phyloP scores from a whole-genome alignment of 1,140 invertebrate species.

The Leucophenga varia region DNA sequence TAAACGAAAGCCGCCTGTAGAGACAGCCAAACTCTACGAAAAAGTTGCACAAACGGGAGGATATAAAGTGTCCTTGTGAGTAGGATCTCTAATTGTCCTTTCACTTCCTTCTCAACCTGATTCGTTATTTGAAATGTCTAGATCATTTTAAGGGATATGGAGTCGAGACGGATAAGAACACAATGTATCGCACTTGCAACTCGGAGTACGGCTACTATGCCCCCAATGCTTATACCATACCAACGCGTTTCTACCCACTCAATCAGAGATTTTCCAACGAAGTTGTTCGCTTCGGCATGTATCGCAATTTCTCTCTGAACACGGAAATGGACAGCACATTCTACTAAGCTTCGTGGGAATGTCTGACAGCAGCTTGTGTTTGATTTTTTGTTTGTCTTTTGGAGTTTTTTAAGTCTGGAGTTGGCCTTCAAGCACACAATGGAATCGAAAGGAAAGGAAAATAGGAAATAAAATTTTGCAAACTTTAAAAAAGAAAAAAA shows the following conservation, averaged over 20 bases:
- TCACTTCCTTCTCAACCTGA: too few species aligned
- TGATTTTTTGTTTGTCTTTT: too few species aligned
- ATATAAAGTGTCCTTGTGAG: constrained; percentile 49
- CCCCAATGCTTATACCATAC: constrained; percentile 62
- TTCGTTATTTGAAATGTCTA: constrained; percentile 31
- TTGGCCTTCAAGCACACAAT: too few species aligned
- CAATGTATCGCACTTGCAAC: constrained; percentile 65
- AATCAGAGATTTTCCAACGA: constrained; percentile 61
- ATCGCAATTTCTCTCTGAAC: constrained; percentile 67
- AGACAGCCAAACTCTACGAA: constrained; percentile 44
- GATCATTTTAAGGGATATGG: constrained; percentile 63
- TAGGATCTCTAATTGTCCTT: background rate
- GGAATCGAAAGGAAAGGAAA: too few species aligned
- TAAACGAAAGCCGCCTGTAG: constrained; percentile 39
- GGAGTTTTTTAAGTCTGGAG: too few species aligned
- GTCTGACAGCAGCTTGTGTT: too few species aligned
- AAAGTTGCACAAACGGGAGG: constrained; percentile 40
- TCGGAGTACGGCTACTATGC: constrained; percentile 67
- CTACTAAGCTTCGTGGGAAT: too few species aligned
- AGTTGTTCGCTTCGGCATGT: constrained; percentile 62
- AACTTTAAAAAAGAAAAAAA: too few species aligned
- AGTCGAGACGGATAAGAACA: constrained; percentile 60
- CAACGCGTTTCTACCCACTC: constrained; percentile 60
- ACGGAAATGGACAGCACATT: constrained; percentile 62
- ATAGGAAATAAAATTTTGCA: too few species aligned